Base-by-base conservation (phyloP, 2,113 vertebrate species). In the Gadus chalcogrammus region DNA sequence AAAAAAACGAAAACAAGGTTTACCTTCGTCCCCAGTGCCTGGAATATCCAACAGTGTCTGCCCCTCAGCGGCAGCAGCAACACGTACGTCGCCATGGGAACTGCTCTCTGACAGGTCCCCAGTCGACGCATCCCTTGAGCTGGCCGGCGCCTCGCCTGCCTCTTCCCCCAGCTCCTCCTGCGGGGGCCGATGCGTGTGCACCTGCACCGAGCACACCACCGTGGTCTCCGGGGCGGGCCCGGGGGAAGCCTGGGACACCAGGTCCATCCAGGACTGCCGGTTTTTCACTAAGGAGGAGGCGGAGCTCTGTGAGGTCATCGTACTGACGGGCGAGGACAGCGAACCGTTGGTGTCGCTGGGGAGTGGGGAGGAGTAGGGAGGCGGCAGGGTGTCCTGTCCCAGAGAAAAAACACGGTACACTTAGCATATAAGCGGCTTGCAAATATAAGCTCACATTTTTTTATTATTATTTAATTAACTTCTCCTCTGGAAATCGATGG, bases 251-350 rank as follows among this genome's bases (percentile, higher is more conserved):
- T 93, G 90, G 27, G 91, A 88, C n/a, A 93, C 91, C 0, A 90
- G 78, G 76, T 95, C 90, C 4, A 91, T 80, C 92, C 92, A 94
- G 28, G 94, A 95, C 76, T 92, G 93, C 61, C 92, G 92, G 5
- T 94, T 87, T 82, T 94, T 95, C 71, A 92, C 85, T 0, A 84
- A 38, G 1, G 93, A 93, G 65, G 94, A 94, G 78, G 91, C 85
- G 0, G 92, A 92, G 0, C 90, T 90, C 69, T 92, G 84, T 0
- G 93, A 93, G 2, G 90, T 94, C 69, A 89, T 88, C 2, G 92
- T 90, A 28, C 91, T 95, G 83, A 94, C 93, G 48, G 90, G 87
- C 0, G 93, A 90, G 13, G 94, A 94, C 8, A 91, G 93, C 15
- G 92, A 94, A 64, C 88, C 88, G 0, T 92, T 92, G 38, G 89